Base-by-base conservation (phyloP, 2,888 invertebrate genomes). In the Aphidius colemani region DNA sequence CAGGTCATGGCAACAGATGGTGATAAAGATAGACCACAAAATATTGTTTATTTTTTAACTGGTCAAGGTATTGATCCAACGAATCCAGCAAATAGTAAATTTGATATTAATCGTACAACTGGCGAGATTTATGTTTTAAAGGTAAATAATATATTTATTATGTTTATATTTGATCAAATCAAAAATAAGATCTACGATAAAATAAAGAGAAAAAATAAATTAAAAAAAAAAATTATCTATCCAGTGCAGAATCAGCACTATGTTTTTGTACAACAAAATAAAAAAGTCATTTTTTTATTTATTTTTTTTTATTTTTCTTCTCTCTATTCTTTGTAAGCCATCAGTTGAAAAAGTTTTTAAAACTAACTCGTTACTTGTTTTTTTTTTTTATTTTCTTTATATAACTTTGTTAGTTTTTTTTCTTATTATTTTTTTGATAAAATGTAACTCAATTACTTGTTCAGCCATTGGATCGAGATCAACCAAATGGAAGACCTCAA, bases 1-100 rank as follows among this genome's bases (percentile, higher is more conserved):
- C 85, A 98, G 97, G 97, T 98, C 70, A 93, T 93, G 65, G 98
- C 97, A 50, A 95, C 94, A 8, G 97, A 98, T 83, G 96, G 96
- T 59, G 97, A 98, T 84, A 93, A 94, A 80, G 96, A 96, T 82
- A 88, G 97, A 70, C 93, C 93, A 63, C 96, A 96, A 83, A 93
- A 95, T 83, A 96, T 98, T 82, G 95, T 96, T 45, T 98, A 97
- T 84, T 95, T 96, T 85, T 85, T 96, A 69, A 96, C 96, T 45
- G 96, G 96, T 10, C 96, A 96, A 82, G 96, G 96, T 67, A 95
- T 96, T 75, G 96, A 96, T 85, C 93, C 95, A 41, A 95, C 95
- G 83, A 95, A 96, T 85, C 94, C 95, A 57, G 92, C 93, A 69
- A 96, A 96, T 82, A 95, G 94, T 85, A 96, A 96, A 85, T 98